A percentile compares a stretch with the other conserved stretches of the same genome.
These are phyloP conservation scores for Epirrita christyi DNA, from an alignment of 2,888 invertebrate genomes.

Conservation along the genomic window DNA sequence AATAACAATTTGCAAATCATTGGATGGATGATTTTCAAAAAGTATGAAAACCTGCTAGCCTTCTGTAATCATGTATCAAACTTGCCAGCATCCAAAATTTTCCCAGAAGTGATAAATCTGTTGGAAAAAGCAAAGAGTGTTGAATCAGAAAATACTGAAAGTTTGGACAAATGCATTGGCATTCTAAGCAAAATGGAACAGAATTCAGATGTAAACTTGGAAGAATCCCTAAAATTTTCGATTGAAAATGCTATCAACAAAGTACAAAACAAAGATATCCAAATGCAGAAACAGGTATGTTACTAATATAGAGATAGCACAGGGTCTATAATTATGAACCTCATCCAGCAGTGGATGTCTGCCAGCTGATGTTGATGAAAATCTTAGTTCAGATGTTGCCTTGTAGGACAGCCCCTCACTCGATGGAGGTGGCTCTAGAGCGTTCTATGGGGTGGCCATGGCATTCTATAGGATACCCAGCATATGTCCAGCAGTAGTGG, in stretches of 20 bases:
- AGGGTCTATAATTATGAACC: too few species aligned
- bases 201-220: constrained; percentile 56
- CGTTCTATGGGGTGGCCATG: too few species aligned
- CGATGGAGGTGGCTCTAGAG: too few species aligned
- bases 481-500: too few species aligned
- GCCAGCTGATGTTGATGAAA: too few species aligned
- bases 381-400: too few species aligned
- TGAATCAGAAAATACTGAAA: constrained; percentile 48
- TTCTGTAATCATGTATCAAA: constrained; percentile 54
- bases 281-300: constrained; percentile 80
- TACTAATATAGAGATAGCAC: constrained; percentile 3
- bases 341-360: too few species aligned
- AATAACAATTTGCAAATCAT: constrained; percentile 85
- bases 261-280: constrained; percentile 84
- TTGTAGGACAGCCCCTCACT: too few species aligned
- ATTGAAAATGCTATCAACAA: constrained; percentile 84
- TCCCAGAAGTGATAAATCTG: constrained; percentile 60
- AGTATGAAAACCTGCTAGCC: constrained; percentile 81
- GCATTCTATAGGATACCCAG: too few species aligned
- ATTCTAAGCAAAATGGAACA: constrained; percentile 48
- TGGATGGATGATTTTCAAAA: constrained; percentile 88
- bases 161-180: constrained; percentile 53
- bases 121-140: constrained; percentile 52
- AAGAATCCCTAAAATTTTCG: constrained; percentile 74
- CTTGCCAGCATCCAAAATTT: constrained; percentile 56